A percentile compares a stretch with the other conserved stretches of the same genome.
phyloP scores from a whole-genome alignment of 2,113 vertebrate genomes.

The Caretta caretta region DNA sequence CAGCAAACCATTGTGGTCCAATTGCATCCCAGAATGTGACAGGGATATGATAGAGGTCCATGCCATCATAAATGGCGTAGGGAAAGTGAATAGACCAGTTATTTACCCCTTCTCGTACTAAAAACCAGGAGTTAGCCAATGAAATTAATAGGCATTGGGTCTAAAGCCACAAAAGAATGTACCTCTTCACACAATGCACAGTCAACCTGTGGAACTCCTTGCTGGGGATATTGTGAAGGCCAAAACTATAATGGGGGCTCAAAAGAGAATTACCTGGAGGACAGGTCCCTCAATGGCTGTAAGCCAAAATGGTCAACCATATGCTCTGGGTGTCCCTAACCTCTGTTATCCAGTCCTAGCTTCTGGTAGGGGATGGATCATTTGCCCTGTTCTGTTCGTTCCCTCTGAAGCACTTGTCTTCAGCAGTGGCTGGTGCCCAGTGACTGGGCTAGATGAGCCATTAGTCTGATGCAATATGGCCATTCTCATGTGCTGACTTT shows the following conservation, averaged over 20 bases:
- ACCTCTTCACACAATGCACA: background rate
- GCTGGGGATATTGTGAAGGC: background rate
- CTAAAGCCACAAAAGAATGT: background rate
- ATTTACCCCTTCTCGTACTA: background rate
- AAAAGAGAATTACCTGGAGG: background rate
- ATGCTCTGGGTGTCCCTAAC: background rate
- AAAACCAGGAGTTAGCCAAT: background rate
- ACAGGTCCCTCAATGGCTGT: no score
- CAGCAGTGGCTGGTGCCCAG: no score
- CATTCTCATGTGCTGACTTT: background rate
- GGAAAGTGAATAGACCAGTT: background rate
- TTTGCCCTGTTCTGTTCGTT: background rate
- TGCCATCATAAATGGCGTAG: background rate
- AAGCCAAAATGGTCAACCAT: background rate
- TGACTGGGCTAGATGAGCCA: background rate
- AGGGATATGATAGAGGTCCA: no score
- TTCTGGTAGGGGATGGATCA: background rate
- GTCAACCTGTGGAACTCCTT: background rate
- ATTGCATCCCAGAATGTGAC: background rate
- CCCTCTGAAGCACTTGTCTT: background rate
- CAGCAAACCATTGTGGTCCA: background rate
- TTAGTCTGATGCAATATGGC: background rate
- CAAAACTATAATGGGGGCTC: background rate
- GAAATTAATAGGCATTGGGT: no score
- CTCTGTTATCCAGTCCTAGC: background rate